Evolutionary conservation across 2,797 vertebrate genomes (phyloP).

Genomic region (Pelochelys cantorii): DNA sequence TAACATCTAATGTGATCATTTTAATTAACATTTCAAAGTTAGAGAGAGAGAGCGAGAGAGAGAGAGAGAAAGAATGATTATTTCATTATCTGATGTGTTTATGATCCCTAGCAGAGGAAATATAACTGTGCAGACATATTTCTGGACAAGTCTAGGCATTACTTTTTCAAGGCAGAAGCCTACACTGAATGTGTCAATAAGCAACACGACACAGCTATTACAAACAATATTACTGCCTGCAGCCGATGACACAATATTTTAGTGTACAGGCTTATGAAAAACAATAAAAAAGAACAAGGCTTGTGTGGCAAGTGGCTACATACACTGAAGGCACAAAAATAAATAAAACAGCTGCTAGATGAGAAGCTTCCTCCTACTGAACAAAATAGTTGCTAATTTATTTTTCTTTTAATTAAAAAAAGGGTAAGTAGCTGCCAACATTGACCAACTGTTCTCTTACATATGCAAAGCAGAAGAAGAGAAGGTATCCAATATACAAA

Average conservation of each 20-base stretch:
- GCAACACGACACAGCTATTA: background rate
- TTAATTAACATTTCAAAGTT: background rate
- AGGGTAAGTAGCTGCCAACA: background rate
- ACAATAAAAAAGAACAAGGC: background rate
- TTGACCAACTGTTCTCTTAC: background rate
- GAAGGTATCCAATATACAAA: background rate
- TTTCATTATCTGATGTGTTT: background rate
- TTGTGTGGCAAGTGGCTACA: background rate
- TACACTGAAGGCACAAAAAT: background rate
- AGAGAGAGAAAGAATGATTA: background rate
- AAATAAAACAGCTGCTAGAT: background rate
- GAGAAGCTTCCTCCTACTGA: background rate
- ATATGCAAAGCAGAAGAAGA: background rate
- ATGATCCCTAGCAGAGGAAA: background rate
- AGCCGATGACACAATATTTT: conserved; percentile 23
- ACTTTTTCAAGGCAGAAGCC: background rate
- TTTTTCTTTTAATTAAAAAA: background rate
- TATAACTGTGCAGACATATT: background rate
- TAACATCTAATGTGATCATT: background rate
- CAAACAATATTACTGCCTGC: background rate
- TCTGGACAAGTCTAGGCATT: background rate
- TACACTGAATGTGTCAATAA: background rate
- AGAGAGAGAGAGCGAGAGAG: background rate
- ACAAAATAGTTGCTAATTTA: background rate
- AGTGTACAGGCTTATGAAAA: background rate